Evolutionary conservation across 2,113 vertebrate genomes (phyloP), one percentile per base, ranked within the genome.

Genomic region (Gnathonemus longibarbis): DNA sequence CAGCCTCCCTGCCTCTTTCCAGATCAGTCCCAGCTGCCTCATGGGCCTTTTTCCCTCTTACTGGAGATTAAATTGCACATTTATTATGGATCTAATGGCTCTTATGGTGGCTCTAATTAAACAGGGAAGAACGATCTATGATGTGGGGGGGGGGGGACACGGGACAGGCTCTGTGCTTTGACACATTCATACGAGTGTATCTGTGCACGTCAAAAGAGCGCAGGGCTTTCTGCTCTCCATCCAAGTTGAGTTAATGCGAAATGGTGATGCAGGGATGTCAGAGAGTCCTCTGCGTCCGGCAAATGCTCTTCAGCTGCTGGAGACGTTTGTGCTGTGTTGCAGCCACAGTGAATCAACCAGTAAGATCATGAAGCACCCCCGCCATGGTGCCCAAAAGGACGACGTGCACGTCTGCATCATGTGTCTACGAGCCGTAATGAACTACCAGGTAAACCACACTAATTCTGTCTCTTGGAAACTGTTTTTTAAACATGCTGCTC

Each of bases 351-450:
- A 97, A 0, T 92, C 97, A 83, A 94, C 98, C 0, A 97, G 94
- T 95, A 97, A 97, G 95, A 97, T 97, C 5, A 95, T 98, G 95
- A 99, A 98, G 94, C 99, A 99, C 95, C 98, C 98, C 0, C 96
- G 98, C 77, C 95, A 99, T 52, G 98, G 98, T 92, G 98, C 98
- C 96, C 98, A 99, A 94, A 99, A 99, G 93, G 98, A 99, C 6
- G 98, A 99, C 0, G 98, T 99, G 85, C 98, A 99, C 0, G 98
- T 99, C 62, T 99, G 98, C 93, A 98, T 99, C 96, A 97, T 99
- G 95, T 99, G 98, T 91, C 95, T 99, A 39, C 94, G 98, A 92
- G 98, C 98, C 27, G 97, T 99, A 93, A 99, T 99, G 98, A 99
- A 99, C 95, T 99, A 99, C 89, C 98, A 99, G 98, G 98, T 99